These are phyloP conservation scores for Hermetia illucens DNA, from an alignment of 1,140 invertebrate genomes.

Conservation along the genomic window DNA sequence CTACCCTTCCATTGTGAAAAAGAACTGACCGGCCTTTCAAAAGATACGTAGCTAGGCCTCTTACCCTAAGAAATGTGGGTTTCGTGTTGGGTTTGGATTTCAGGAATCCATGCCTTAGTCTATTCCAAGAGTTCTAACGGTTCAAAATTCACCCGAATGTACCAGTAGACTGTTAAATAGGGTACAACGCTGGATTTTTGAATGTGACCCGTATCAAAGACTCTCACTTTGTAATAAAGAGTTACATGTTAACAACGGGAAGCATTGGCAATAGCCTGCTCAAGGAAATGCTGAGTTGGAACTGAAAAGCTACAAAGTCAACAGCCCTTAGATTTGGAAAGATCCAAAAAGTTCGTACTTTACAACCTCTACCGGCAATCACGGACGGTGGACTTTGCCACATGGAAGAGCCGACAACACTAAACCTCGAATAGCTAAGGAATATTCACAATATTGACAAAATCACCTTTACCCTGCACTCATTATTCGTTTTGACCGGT, in stretches of 20 bases:
- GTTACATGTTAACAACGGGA: slow-evolving; percentile 84
- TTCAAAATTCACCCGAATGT: slow-evolving; percentile 87
- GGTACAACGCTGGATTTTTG: slow-evolving; percentile 82
- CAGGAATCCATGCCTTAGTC: slow-evolving; percentile 81
- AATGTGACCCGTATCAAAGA: slow-evolving; percentile 94
- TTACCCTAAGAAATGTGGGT: slow-evolving; percentile 74
- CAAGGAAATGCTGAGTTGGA: slow-evolving; percentile 45
- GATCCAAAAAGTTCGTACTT: slow-evolving; percentile 72
- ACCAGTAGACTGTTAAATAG: slow-evolving; percentile 81
- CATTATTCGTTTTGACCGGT: slow-evolving; percentile 85
- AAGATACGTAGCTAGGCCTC: no score
- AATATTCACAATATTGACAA: slow-evolving; percentile 65
- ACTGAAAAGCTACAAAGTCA: slow-evolving; percentile 51
- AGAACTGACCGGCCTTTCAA: no score
- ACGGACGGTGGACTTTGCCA: slow-evolving; percentile 85
- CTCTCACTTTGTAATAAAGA: slow-evolving; percentile 95
- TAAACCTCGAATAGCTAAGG: slow-evolving; percentile 63
- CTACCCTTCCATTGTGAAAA: no score
- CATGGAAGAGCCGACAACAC: slow-evolving; percentile 70
- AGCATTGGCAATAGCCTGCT: slow-evolving; percentile 59
- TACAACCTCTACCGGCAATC: slow-evolving; percentile 65
- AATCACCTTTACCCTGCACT: slow-evolving; percentile 84
- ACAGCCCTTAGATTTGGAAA: slow-evolving; percentile 75
- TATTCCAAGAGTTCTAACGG: slow-evolving; percentile 82
- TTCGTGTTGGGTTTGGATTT: slow-evolving; percentile 92